Evolutionary conservation across 2,113 vertebrate species (phyloP).

Genomic region (Hucho hucho): DNA sequence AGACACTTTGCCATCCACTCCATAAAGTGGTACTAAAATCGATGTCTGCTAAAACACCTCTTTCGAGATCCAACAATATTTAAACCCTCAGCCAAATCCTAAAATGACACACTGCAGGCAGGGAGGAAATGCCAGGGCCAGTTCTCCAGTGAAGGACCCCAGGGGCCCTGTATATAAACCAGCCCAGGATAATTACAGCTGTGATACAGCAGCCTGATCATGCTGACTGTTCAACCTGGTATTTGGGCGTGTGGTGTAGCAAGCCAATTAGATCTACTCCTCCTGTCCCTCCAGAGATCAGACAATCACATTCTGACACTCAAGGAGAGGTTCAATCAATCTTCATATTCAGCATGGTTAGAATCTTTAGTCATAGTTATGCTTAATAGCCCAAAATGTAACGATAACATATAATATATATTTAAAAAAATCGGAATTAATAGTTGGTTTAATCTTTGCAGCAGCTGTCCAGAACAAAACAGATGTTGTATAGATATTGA

Average conservation of each 20-base stretch:
- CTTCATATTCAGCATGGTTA: too few relatives aligned
- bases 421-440: too few relatives aligned
- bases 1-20: not conserved
- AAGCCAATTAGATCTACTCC: not conserved
- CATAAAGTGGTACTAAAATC: not conserved
- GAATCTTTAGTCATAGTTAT: too few relatives aligned
- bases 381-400: too few relatives aligned
- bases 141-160: constrained; percentile 21
- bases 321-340: too few relatives aligned
- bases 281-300: too few relatives aligned
- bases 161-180: constrained; percentile 42
- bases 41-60: not conserved
- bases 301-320: too few relatives aligned
- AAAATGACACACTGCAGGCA: constrained; percentile 27
- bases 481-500: too few relatives aligned
- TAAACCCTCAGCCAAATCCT: constrained; percentile 26
- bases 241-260: constrained; percentile 23
- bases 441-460: too few relatives aligned
- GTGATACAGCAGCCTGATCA: constrained; percentile 42
- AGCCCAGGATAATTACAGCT: constrained; percentile 43
- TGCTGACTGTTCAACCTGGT: constrained; percentile 43
- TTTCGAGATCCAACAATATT: constrained; percentile 7
- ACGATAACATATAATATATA: too few relatives aligned
- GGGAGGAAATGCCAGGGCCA: constrained; percentile 42
- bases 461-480: too few relatives aligned